Conservation (phyloP, 2,113 vertebrate species). For the Tapirus terrestris region DNA sequence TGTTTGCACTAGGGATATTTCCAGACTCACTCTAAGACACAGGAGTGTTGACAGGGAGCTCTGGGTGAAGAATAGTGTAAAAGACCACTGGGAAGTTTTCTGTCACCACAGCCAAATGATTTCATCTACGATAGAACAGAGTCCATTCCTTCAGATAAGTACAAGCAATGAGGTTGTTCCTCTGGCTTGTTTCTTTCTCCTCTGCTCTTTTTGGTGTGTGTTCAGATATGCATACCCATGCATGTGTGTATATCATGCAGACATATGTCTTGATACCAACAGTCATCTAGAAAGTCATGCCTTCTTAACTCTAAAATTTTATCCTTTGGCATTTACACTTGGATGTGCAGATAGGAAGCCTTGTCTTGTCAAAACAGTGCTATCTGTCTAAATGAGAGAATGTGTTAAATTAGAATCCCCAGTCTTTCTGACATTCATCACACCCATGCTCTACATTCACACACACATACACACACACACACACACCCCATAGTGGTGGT, state of each 20-base stretch:
- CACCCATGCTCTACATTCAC: not conserved
- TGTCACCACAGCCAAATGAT: slow-evolving; percentile 53
- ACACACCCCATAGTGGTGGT: not conserved
- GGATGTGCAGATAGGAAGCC: not conserved
- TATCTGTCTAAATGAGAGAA: not conserved
- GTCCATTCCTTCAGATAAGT: slow-evolving; percentile 60
- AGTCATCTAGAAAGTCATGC: slow-evolving; percentile 13
- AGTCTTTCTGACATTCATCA: slow-evolving; percentile 6
- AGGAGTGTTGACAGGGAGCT: slow-evolving; percentile 76
- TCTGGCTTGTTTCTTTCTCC: not conserved
- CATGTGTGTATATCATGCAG: not conserved
- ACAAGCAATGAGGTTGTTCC: slow-evolving; percentile 20
- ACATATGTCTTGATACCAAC: not conserved
- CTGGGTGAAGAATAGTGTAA: slow-evolving; percentile 68
- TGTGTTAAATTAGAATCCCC: not conserved
- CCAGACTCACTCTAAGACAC: slow-evolving; percentile 70
- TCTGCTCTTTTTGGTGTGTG: not conserved
- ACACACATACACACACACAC: not conserved
- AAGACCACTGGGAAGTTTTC: slow-evolving; percentile 75
- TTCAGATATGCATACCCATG: not conserved
- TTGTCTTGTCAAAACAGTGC: not conserved
- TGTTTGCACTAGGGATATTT: slow-evolving; percentile 51
- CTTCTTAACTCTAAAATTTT: slow-evolving; percentile 31
- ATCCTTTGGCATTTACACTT: slow-evolving; percentile 16
- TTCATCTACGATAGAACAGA: slow-evolving; percentile 74